phyloP scores from a whole-genome alignment of 1,140 invertebrate genomes.

The Chironomus tepperi region DNA sequence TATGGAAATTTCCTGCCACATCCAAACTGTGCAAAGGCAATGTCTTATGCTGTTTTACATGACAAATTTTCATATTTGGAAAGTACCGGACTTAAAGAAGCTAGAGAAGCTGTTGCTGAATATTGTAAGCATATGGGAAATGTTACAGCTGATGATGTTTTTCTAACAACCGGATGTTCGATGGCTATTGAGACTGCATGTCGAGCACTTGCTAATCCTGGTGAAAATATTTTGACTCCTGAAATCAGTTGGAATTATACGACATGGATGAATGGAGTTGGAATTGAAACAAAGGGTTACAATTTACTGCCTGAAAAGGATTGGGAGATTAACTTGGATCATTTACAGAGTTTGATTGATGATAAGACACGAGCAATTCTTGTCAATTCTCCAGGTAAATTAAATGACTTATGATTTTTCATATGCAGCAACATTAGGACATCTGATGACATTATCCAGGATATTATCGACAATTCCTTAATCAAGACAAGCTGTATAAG shows the following conservation, averaged over 20 bases:
- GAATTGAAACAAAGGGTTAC: slow-evolving; percentile 72
- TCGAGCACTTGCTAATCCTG: slow-evolving; percentile 67
- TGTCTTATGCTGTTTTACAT: background rate
- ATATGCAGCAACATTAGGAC: no score
- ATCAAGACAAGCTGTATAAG: no score
- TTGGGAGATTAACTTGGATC: slow-evolving; percentile 80
- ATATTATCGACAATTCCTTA: no score
- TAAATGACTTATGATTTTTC: no score
- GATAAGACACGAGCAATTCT: slow-evolving; percentile 79
- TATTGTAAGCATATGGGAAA: slow-evolving; percentile 45
- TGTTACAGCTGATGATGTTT: slow-evolving; percentile 67
- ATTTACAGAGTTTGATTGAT: slow-evolving; percentile 80
- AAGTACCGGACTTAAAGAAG: slow-evolving; percentile 36
- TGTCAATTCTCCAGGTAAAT: slow-evolving; percentile 70
- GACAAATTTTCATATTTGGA: slow-evolving; percentile 23
- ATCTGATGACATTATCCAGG: no score
- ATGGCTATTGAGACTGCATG: slow-evolving; percentile 85
- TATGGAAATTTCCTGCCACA: slow-evolving; percentile 18
- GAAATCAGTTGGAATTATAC: slow-evolving; percentile 76
- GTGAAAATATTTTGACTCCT: slow-evolving; percentile 85
- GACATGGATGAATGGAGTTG: slow-evolving; percentile 73
- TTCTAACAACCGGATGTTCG: slow-evolving; percentile 87
- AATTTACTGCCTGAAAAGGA: slow-evolving; percentile 72
- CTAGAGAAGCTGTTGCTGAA: slow-evolving; percentile 68
- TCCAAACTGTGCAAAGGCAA: background rate